phyloP scores from a whole-genome alignment of 2,797 vertebrate genomes.

The Pangasius krempfi region DNA sequence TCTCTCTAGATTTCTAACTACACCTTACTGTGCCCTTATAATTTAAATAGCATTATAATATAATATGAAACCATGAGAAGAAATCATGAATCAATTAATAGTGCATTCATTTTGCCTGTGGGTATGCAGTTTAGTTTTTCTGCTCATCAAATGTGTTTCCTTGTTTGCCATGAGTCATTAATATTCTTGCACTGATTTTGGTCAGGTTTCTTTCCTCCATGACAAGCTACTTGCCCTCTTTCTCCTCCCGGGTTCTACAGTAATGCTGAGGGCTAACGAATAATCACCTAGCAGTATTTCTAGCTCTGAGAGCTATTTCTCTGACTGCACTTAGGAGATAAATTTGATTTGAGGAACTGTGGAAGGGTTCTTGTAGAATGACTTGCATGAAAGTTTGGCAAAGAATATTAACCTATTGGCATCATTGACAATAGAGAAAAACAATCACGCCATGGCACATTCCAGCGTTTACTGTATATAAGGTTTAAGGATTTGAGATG shows the following conservation, averaged over 20 bases:
- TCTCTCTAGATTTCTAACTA: neutral
- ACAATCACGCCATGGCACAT: neutral
- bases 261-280: neutral
- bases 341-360: neutral
- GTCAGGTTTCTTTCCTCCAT: neutral
- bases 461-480: neutral
- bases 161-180: neutral
- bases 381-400: neutral
- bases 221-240: neutral
- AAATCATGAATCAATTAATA: neutral
- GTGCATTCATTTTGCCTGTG: neutral
- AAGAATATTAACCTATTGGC: neutral
- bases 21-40: neutral
- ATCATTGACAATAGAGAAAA: neutral
- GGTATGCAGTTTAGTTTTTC: neutral
- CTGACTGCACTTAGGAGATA: neutral
- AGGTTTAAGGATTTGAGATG: constrained; percentile 37
- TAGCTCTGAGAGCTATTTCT: neutral
- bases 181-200: neutral
- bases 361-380: neutral
- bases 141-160: neutral
- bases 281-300: neutral
- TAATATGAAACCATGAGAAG: neutral
- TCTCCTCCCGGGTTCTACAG: neutral
- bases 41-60: neutral